Evolutionary conservation across 2,888 invertebrate genomes (phyloP).

Genomic region (Eurois occulta): DNA sequence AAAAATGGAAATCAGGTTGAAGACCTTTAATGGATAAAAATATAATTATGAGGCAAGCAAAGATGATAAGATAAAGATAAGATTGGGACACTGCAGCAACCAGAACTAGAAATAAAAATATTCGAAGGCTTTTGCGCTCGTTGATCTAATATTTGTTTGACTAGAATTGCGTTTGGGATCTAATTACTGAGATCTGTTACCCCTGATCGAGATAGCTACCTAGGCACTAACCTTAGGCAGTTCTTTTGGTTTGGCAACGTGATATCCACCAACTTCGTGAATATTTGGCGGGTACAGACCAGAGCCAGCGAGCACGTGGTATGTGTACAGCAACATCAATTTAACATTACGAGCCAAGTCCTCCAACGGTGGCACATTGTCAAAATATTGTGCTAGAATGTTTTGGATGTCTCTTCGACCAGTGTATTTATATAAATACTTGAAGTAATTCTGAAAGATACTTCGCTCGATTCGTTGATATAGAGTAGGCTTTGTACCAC

Average conservation of each 20-base stretch:
- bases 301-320: conserved; percentile 88
- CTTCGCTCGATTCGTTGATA: conserved; percentile 87
- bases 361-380: conserved; percentile 86
- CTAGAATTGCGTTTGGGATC: background rate
- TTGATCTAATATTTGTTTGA: background rate
- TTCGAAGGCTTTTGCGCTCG: background rate
- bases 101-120: background rate
- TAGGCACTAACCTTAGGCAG: conserved; percentile 78
- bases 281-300: conserved; percentile 88
- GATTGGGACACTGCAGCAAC: background rate
- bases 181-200: background rate
- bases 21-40: background rate
- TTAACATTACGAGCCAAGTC: conserved; percentile 88
- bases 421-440: conserved; percentile 68
- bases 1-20: background rate
- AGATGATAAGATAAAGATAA: background rate
- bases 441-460: conserved; percentile 70
- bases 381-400: conserved; percentile 81
- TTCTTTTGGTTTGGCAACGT: conserved; percentile 82
- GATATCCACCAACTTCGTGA: conserved; percentile 91
- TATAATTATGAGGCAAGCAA: background rate
- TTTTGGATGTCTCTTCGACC: conserved; percentile 75
- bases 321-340: conserved; percentile 89
- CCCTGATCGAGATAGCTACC: no score
- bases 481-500: conserved; percentile 85